Percentiles rank a stretch among this genome's conserved stretches.
phyloP scores from a whole-genome alignment of 1,140 invertebrate species.

The Paraescarpia echinospica region DNA sequence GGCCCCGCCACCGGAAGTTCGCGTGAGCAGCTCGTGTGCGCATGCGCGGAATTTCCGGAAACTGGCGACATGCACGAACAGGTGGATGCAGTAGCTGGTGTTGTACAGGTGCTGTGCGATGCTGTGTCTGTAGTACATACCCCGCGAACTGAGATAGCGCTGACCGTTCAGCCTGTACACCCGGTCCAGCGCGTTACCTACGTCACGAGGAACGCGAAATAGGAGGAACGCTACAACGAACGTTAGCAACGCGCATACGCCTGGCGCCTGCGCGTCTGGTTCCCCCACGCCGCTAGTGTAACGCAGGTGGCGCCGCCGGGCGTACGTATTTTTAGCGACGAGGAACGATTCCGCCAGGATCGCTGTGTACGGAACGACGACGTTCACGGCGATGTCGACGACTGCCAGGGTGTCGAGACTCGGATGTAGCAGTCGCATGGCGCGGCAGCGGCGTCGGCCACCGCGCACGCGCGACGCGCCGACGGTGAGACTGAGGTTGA shows the following conservation, averaged over 20 bases:
- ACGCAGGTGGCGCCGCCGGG: neutral
- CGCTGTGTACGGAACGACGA: constrained; percentile 12
- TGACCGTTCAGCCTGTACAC: neutral
- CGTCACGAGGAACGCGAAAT: neutral
- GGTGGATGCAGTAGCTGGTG: constrained; percentile 6
- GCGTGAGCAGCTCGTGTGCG: neutral
- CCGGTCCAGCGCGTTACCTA: neutral
- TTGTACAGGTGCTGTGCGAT: constrained; percentile 16
- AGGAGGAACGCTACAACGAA: constrained; percentile 7
- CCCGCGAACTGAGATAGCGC: neutral
- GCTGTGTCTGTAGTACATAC: neutral
- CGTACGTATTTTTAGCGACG: neutral
- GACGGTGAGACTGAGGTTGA: constrained; percentile 24
- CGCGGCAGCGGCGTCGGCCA: constrained; percentile 5
- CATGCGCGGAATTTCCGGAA: neutral
- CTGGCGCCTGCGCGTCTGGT: too few relatives aligned
- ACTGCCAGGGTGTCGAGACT: neutral
- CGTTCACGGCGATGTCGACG: constrained; percentile 19
- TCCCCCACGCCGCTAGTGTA: neutral
- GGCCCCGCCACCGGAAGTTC: neutral
- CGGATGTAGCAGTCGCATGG: neutral
- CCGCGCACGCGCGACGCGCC: constrained; percentile 15
- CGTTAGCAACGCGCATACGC: neutral
- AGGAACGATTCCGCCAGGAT: neutral
- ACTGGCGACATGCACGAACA: neutral